phyloP scores from a whole-genome alignment of 1,140 invertebrate genomes.

The Vanessa tameamea region DNA sequence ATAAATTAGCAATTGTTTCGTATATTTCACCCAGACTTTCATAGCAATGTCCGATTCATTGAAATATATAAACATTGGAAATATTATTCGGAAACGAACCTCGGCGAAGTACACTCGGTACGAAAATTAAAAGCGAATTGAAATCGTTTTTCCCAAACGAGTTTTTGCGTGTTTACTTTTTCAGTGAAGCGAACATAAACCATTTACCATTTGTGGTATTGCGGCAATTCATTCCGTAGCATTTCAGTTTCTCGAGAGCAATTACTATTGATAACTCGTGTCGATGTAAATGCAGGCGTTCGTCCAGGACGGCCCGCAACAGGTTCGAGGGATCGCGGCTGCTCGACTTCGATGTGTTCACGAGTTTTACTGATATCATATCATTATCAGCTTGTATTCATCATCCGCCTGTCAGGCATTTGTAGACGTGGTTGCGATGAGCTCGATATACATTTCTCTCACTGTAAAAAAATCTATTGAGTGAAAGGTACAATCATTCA shows the following conservation, averaged over 20 bases:
- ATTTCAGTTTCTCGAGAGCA: constrained; percentile 12
- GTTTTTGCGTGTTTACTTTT: constrained; percentile 24
- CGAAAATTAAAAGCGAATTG: constrained; percentile 30
- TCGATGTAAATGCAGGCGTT: not conserved
- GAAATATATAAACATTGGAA: constrained; percentile 17
- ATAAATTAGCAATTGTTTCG: not conserved
- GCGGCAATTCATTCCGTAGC: constrained; percentile 16
- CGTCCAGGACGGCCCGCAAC: not conserved
- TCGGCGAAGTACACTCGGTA: constrained; percentile 13
- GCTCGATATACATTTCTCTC: too few relatives aligned
- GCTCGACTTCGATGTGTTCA: not conserved
- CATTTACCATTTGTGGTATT: constrained; percentile 24
- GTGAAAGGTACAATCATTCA: too few relatives aligned
- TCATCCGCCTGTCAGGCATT: too few relatives aligned
- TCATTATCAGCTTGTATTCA: too few relatives aligned
- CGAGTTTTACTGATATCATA: too few relatives aligned
- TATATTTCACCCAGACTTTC: not conserved
- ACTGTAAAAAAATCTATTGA: too few relatives aligned
- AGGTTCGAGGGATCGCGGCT: not conserved
- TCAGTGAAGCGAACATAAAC: constrained; percentile 16
- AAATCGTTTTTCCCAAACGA: constrained; percentile 30
- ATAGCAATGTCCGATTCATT: not conserved
- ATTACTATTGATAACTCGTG: constrained; percentile 24
- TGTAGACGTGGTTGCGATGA: too few relatives aligned
- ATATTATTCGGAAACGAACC: constrained; percentile 20